A percentile compares a stretch with the other conserved stretches of the same genome.
Evolutionary conservation across 2,888 invertebrate species (phyloP).

Genomic region (Leptinotarsa rubiginosa): DNA sequence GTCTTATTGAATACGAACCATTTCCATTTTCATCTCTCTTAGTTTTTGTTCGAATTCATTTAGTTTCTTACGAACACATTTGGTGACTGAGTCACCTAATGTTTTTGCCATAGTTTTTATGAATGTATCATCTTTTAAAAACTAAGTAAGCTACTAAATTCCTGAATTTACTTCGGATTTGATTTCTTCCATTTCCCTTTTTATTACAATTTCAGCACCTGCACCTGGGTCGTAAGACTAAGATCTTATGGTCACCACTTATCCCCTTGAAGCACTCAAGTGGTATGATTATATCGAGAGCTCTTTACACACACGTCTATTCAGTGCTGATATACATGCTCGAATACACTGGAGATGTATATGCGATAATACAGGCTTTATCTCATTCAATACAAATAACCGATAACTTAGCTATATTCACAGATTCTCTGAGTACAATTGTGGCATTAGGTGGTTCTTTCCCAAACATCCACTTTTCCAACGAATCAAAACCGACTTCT

Average conservation of each 20-base stretch:
- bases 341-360: not conserved
- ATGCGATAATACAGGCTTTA: no score
- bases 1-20: not conserved
- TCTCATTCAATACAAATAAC: no score
- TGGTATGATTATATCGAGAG: not conserved
- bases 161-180: slow-evolving; percentile 8
- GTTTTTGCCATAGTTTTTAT: not conserved
- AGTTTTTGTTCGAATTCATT: not conserved
- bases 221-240: not conserved
- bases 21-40: not conserved
- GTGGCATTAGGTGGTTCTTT: not conserved
- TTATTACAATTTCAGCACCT: no score
- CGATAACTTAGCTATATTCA: no score
- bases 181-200: not conserved
- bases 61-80: not conserved
- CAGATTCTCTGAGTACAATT: no score
- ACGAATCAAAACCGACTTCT: no score
- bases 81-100: not conserved
- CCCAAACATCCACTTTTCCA: no score
- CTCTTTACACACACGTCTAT: not conserved
- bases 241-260: not conserved
- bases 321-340: not conserved
- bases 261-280: not conserved
- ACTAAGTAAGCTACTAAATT: not conserved
- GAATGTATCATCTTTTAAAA: slow-evolving; percentile 1